Conservation (phyloP, 2,113 vertebrate species). For the Semnornis frantzii region DNA sequence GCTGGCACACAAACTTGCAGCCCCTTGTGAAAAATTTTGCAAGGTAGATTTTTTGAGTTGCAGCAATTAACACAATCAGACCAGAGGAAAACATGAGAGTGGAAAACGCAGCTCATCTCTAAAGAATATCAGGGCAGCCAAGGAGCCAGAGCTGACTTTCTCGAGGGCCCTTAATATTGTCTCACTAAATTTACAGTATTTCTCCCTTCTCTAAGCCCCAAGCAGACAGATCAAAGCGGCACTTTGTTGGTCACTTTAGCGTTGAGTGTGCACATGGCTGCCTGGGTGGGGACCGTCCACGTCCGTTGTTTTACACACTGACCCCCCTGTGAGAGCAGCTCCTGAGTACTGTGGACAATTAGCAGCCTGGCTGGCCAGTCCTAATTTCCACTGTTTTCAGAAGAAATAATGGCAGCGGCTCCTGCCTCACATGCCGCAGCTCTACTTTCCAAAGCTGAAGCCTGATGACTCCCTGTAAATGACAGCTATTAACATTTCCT, state of each 20-base stretch:
- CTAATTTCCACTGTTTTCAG: background rate
- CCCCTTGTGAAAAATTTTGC: background rate
- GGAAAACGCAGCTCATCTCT: background rate
- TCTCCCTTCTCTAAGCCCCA: background rate
- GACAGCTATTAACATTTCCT: slow-evolving; percentile 49
- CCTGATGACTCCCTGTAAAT: slow-evolving; percentile 24
- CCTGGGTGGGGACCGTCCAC: background rate
- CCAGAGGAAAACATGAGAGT: background rate
- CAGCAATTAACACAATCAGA: background rate
- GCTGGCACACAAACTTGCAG: background rate
- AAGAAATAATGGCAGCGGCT: background rate
- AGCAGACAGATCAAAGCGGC: background rate
- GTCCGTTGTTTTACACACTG: background rate
- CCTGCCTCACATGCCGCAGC: background rate
- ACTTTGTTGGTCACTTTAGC: background rate
- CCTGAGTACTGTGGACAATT: background rate
- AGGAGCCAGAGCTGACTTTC: background rate
- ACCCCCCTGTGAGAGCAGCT: background rate
- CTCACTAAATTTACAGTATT: background rate
- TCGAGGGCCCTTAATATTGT: background rate
- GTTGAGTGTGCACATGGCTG: background rate
- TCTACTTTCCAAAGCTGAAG: background rate
- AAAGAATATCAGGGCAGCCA: background rate
- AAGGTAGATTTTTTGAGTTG: background rate
- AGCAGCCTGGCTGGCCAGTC: background rate